A percentile compares a stretch with the other conserved stretches of the same genome.
Evolutionary conservation across 2,797 vertebrate species (phyloP).

Genomic region (Ctenosaura bakeri): DNA sequence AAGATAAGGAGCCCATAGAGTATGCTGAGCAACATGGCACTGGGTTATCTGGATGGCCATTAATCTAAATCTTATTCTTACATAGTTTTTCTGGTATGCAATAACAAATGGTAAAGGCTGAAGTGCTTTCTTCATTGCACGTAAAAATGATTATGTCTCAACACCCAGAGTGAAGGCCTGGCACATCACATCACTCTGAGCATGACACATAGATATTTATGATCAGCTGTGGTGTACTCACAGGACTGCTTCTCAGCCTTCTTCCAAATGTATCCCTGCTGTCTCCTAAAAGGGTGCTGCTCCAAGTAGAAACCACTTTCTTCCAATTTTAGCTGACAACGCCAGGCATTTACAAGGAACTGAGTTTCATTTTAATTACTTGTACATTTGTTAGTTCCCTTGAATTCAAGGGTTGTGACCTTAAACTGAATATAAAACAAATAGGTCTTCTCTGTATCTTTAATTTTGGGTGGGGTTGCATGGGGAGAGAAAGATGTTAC

Average conservation of each 20-base stretch:
- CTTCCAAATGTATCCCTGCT: neutral
- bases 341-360: neutral
- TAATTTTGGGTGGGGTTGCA: too few species aligned
- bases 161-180: conserved; percentile 18
- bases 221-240: neutral
- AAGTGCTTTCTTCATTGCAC: conserved; percentile 43
- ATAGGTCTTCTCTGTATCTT: neutral
- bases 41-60: conserved; percentile 59
- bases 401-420: neutral
- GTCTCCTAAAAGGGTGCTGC: neutral
- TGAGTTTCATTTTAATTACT: neutral
- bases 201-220: conserved; percentile 21
- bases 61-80: conserved; percentile 60
- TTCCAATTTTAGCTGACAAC: neutral
- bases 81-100: conserved; percentile 65
- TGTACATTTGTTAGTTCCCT: neutral
- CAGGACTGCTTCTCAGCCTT: neutral
- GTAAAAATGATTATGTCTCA: conserved; percentile 42
- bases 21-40: conserved; percentile 35
- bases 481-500: neutral
- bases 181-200: conserved; percentile 12
- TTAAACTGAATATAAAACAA: neutral
- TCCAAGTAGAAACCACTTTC: neutral
- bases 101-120: conserved; percentile 71
- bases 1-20: conserved; percentile 61